These are phyloP conservation scores for Gymnobelideus leadbeateri DNA, from an alignment of 2,113 vertebrate species.

Conservation along the genomic window DNA sequence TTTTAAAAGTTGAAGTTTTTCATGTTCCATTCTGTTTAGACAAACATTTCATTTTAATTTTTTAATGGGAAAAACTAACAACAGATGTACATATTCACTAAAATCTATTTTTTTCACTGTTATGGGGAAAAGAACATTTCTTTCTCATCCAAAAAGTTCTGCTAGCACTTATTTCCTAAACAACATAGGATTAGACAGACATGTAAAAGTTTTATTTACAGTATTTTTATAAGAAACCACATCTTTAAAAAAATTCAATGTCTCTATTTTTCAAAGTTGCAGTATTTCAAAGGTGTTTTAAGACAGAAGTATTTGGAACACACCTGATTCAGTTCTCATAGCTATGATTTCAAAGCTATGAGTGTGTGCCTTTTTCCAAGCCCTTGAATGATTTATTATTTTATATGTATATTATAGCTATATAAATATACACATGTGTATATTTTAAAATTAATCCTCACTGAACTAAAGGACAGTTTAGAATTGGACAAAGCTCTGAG, in stretches of 20 bases:
- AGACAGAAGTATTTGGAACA: slow-evolving; percentile 70
- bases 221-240: slow-evolving; percentile 78
- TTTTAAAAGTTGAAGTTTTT: slow-evolving; percentile 39
- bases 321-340: slow-evolving; percentile 68
- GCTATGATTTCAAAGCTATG: slow-evolving; percentile 60
- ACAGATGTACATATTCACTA: slow-evolving; percentile 13
- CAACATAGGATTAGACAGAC: slow-evolving; percentile 47
- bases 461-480: slow-evolving; percentile 48
- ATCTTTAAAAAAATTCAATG: slow-evolving; percentile 74
- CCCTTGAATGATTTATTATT: slow-evolving; percentile 82
- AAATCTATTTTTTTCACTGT: slow-evolving; percentile 41
- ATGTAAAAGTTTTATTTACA: slow-evolving; percentile 82
- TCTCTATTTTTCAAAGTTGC: slow-evolving; percentile 67
- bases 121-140: slow-evolving; percentile 39
- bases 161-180: slow-evolving; percentile 13
- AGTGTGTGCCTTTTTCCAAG: slow-evolving; percentile 51
- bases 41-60: slow-evolving; percentile 46
- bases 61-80: slow-evolving; percentile 35
- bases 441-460: slow-evolving; percentile 59
- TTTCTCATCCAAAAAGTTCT: neutral
- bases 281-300: slow-evolving; percentile 72
- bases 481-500: neutral
- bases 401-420: neutral
- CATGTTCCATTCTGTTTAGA: slow-evolving; percentile 47
- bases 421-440: neutral